These are phyloP conservation scores for Chironomus riparius DNA, from an alignment of 2,888 invertebrate species.

Conservation along the genomic window DNA sequence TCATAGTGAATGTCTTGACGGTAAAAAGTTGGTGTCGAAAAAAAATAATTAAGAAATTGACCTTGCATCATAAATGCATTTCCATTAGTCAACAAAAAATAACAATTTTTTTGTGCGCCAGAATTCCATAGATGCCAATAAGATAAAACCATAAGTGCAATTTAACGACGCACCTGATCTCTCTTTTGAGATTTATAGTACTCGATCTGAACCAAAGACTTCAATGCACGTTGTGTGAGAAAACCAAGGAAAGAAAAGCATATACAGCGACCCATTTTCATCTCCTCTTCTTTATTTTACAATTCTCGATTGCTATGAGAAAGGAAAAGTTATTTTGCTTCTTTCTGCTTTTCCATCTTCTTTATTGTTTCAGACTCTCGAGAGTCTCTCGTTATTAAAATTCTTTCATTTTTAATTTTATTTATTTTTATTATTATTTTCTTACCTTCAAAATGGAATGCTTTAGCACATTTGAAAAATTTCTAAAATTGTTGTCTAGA, in stretches of 20 bases:
- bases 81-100: no score
- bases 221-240: constrained; percentile 13
- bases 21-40: background rate
- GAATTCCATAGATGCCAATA: no score
- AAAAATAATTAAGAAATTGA: background rate
- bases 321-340: constrained; percentile 19
- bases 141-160: background rate
- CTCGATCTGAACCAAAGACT: background rate
- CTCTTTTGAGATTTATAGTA: background rate
- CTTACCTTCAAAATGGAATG: background rate
- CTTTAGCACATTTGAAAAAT: background rate
- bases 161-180: background rate
- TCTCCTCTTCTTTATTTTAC: background rate
- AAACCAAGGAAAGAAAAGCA: background rate
- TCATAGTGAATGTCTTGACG: background rate
- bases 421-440: background rate
- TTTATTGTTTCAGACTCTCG: no score
- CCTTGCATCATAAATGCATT: background rate
- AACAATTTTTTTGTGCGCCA: no score
- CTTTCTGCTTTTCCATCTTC: background rate
- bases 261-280: constrained; percentile 8
- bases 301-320: background rate
- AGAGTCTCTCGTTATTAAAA: background rate
- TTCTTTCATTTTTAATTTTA: background rate
- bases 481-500: background rate